These are phyloP conservation scores for Coregonus clupeaformis DNA, from an alignment of 2,113 vertebrate genomes.

Conservation along the genomic window DNA sequence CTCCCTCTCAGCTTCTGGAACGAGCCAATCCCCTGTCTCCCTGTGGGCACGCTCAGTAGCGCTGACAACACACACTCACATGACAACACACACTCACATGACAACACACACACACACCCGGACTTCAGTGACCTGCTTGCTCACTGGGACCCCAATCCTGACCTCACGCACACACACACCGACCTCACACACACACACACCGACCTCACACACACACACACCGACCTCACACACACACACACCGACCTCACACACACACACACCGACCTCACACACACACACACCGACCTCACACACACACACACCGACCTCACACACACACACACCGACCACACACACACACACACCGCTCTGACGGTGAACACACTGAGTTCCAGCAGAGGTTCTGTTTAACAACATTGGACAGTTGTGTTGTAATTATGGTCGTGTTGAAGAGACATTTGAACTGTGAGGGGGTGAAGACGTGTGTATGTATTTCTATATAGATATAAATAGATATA, in stretches of 20 bases:
- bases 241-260: conserved; percentile 12
- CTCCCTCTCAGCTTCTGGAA: conserved; percentile 92
- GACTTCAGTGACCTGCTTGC: conserved; percentile 96
- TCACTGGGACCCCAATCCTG: conserved; percentile 82
- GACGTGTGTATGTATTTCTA: too few relatives aligned
- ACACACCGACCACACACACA: conserved; percentile 1
- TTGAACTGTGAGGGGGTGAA: too few relatives aligned
- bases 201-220: too few relatives aligned
- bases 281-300: too few relatives aligned
- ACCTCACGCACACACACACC: too few relatives aligned
- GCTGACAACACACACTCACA: conserved; percentile 6
- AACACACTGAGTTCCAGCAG: not conserved
- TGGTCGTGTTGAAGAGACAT: too few relatives aligned
- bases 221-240: conserved; percentile 24
- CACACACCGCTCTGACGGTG: conserved; percentile 34
- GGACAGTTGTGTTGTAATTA: too few relatives aligned
- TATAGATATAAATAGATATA: too few relatives aligned
- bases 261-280: conserved; percentile 40
- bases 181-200: conserved; percentile 31
- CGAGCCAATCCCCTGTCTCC: conserved; percentile 73
- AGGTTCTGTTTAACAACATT: too few relatives aligned
- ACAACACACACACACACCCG: conserved; percentile 51
- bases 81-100: conserved; percentile 22
- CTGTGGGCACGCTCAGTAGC: conserved; percentile 57
- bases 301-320: too few relatives aligned